phyloP scores from a whole-genome alignment of 2,113 vertebrate genomes.

The Zapornia atra region DNA sequence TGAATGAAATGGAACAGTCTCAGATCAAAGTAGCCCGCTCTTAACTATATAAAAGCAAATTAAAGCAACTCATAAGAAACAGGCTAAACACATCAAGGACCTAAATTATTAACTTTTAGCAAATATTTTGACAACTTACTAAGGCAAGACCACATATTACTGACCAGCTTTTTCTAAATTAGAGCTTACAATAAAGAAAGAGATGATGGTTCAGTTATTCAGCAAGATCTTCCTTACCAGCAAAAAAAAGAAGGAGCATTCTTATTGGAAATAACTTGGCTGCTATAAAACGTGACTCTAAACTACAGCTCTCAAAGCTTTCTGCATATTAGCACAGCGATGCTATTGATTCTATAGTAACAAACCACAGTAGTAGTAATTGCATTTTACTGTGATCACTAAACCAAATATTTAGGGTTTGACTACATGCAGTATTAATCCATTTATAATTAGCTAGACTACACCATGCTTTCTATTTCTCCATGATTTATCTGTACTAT shows the following conservation, averaged over 20 bases:
- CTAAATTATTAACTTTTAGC: conserved; percentile 8
- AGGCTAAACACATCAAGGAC: conserved; percentile 33
- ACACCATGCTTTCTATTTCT: conserved; percentile 59
- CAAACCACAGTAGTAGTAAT: conserved; percentile 50
- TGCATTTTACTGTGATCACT: conserved; percentile 63
- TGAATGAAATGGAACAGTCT: conserved; percentile 29
- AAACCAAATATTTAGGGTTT: conserved; percentile 62
- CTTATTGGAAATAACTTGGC: background rate
- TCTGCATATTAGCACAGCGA: background rate
- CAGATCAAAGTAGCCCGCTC: conserved; percentile 37
- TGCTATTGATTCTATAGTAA: conserved; percentile 42
- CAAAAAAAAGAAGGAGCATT: background rate
- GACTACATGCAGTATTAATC: conserved; percentile 57
- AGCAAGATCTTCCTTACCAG: background rate
- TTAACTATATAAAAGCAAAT: conserved; percentile 43
- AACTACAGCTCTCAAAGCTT: background rate
- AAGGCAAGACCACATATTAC: background rate
- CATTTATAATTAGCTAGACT: conserved; percentile 72
- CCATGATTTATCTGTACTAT: conserved; percentile 50
- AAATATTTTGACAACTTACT: conserved; percentile 47
- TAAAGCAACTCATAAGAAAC: conserved; percentile 35
- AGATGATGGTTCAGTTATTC: background rate
- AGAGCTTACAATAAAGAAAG: background rate
- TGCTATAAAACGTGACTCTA: background rate
- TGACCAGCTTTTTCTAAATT: background rate